phyloP scores from a whole-genome alignment of 2,888 invertebrate genomes.

The Ctenicera cuprea region DNA sequence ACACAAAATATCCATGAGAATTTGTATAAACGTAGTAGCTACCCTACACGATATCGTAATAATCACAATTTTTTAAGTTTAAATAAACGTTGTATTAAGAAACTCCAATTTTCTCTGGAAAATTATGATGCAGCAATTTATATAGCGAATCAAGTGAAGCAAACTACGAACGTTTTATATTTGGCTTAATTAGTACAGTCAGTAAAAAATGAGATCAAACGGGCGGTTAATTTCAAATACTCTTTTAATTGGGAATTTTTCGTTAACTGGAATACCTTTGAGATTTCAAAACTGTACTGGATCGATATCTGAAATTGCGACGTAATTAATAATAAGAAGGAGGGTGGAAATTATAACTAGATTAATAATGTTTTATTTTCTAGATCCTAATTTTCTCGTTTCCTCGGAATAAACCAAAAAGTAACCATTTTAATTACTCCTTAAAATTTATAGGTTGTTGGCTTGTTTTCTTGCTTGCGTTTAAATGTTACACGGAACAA shows the following conservation, averaged over 20 bases:
- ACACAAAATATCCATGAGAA: too few relatives aligned
- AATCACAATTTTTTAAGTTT: too few relatives aligned
- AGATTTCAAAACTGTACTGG: conserved; percentile 12
- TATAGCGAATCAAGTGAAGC: conserved; percentile 10
- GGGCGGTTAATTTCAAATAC: conserved; percentile 19
- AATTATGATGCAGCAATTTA: not conserved
- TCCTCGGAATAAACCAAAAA: conserved; percentile 4
- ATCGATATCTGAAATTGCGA: not conserved
- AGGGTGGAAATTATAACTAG: not conserved
- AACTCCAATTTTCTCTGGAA: too few relatives aligned
- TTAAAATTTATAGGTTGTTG: conserved; percentile 13
- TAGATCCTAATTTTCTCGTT: not conserved
- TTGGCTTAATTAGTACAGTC: conserved; percentile 22
- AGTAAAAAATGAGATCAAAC: conserved; percentile 23
- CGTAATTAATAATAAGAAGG: not conserved
- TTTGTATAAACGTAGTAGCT: too few relatives aligned
- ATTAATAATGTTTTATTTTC: conserved; percentile 4
- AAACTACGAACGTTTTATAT: conserved; percentile 13
- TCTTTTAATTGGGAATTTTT: conserved; percentile 23
- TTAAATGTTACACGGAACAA: conserved; percentile 12
- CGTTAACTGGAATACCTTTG: conserved; percentile 13
- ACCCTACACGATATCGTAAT: too few relatives aligned
- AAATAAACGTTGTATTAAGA: too few relatives aligned
- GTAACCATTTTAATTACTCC: conserved; percentile 15
- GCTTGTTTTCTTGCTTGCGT: not conserved